Evolutionary conservation across 1,140 invertebrate species (phyloP), one percentile per base, ranked within the genome.

Genomic region (Laupala kohalensis): DNA sequence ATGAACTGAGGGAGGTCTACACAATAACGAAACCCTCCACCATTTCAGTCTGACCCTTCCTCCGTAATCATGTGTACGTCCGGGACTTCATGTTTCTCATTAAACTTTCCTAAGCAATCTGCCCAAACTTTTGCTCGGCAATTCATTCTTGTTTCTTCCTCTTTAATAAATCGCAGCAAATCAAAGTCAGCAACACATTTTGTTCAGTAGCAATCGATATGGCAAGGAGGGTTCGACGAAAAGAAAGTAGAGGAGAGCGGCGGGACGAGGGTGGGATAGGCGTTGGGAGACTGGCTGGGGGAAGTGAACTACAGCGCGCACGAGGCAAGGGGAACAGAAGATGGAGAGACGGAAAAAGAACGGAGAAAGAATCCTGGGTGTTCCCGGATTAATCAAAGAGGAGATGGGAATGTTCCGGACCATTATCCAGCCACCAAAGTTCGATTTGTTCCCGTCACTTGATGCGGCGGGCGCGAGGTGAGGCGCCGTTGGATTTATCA

Each of bases 351-450:
- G 15, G 24, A 62, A 70, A 70, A 62, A 70, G 26, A 24, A n/a
- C 13, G 27, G 28, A 29, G 30, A 29, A 28, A 15, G n/a, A 26
- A 25, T 64, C 62, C 69, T 23, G 53, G 26, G 64, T 65, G 64
- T 71, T 27, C n/a, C 25, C n/a, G 37, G 24, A 25, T 71, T 71
- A 71, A 71, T 71, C 69, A 71, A 62, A 30, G 69, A 71, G 69
- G 69, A 71, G 69, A 65, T 28, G 27, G 69, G 62, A 71, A 71
- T 65, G 69, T 71, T 71, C 37, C 30, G 69, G 25, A 25, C 64
- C 69, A 71, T 71, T 71, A 71, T 71, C 63, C 26, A 29, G 69
- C 69, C 69, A 71, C 69, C 69, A 71, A 64, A 71, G 23, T 71
- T 71, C 69, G 69, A 71, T 71, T 71, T 71, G 69, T 71, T 29